Conservation (phyloP, 2,113 vertebrate species). For the Notothenia coriiceps region DNA sequence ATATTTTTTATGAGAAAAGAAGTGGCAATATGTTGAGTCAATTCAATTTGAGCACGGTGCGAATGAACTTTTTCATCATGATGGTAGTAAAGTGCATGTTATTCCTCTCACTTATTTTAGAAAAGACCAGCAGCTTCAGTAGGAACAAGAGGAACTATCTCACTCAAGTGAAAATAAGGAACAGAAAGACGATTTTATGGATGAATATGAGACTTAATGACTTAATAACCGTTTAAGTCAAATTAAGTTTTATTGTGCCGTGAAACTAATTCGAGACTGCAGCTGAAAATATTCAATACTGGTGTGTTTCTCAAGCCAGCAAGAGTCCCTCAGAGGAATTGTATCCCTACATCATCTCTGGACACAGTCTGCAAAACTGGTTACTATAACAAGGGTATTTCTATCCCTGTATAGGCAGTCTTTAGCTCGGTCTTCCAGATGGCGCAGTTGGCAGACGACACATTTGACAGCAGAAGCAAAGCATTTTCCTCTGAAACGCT, state of each 20-base stretch:
- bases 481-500: constrained; percentile 46
- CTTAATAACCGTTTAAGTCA: constrained; percentile 48
- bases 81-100: background rate
- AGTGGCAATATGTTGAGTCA: background rate
- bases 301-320: constrained; percentile 18
- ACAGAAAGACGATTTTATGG: constrained; percentile 23
- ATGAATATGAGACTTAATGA: constrained; percentile 40
- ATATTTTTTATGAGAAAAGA: background rate
- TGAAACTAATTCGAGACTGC: constrained; percentile 53
- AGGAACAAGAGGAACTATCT: constrained; percentile 1
- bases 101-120: background rate
- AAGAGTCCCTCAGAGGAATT: constrained; percentile 30
- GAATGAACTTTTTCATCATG: background rate
- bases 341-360: constrained; percentile 45
- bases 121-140: constrained; percentile 13
- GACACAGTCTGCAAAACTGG: constrained; percentile 37
- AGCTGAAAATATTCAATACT: constrained; percentile 27
- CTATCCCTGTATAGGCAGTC: constrained; percentile 11
- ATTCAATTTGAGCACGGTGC: background rate
- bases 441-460: constrained; percentile 52
- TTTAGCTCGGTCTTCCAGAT: constrained; percentile 62
- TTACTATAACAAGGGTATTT: constrained; percentile 6
- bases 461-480: constrained; percentile 41
- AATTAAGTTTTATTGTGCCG: constrained; percentile 41
- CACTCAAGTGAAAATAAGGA: background rate